Evolutionary conservation across 2,113 vertebrate genomes (phyloP), one percentile per base, ranked within the genome.

Genomic region (Sorex araneus): DNA sequence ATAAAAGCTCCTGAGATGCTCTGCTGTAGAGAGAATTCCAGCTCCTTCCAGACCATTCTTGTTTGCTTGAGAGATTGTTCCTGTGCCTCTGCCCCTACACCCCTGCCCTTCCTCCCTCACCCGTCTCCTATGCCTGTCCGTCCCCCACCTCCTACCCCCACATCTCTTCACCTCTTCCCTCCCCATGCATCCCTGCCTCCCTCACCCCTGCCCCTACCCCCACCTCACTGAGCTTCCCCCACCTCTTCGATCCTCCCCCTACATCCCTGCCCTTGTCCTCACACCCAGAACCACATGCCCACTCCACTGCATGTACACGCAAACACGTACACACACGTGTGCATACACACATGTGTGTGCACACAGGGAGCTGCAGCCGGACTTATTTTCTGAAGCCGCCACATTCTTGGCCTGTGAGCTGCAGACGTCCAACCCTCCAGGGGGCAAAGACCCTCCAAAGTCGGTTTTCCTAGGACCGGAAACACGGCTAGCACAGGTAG

Each of bases 21-120:
- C 21, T 57, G 57, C 19, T 2, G 57, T 19, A 60, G 18, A 60
- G 57, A 60, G 21, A 60, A 60, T 16, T 7, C 57, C 57, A 60
- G 57, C 6, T 60, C 18, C 19, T 60, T 60, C 54, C 57, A 4
- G 57, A 60, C 47, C 87, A 64, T 67, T 92, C 95, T 84, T 76
- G 87, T 86, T 78, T 87, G 80, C 75, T 73, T 9, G 66, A 86
- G 47, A 89, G 63, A 43, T 3, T n/a, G 86, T 80, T 28, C 47
- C 74, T 10, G 23, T 10, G 47, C 13, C 47, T 40, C 47, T 50
- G 47, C 47, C 47, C 47, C 57, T 18, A 18, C 19, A 60, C 13
- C 27, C 25, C 64, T 19, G 25, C 27, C 64, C 28, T 27, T 28
- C 27, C 64, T 6, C 64, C 64, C 64, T 66, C 64, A 66, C 27